Percentiles rank a stretch among this genome's conserved stretches.
Evolutionary conservation across 1,140 invertebrate species (phyloP).

Genomic region (Diprion similis): DNA sequence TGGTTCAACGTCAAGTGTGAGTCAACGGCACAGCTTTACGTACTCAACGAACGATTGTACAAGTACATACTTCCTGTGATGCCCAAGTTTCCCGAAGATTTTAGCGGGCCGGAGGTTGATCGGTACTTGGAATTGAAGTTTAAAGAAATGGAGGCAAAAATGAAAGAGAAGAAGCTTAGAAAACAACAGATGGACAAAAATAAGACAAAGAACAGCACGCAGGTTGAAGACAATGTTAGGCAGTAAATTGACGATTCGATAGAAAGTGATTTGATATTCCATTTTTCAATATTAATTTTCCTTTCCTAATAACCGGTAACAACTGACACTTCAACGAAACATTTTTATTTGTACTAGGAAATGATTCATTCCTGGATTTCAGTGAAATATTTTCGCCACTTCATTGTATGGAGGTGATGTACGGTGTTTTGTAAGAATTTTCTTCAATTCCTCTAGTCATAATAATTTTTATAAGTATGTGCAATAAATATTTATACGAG

Average conservation of each 20-base stretch:
- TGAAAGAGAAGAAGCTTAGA: slow-evolving; percentile 60
- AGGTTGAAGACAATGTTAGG: slow-evolving; percentile 27
- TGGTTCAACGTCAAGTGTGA: slow-evolving; percentile 91
- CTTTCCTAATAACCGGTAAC: slow-evolving; percentile 11
- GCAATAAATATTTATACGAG: slow-evolving; percentile 34
- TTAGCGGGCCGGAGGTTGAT: slow-evolving; percentile 83
- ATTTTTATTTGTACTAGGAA: too few relatives aligned
- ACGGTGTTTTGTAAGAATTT: slow-evolving; percentile 34
- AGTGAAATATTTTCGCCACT: neutral
- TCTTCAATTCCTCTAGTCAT: slow-evolving; percentile 37
- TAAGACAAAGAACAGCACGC: slow-evolving; percentile 43
- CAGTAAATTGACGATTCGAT: slow-evolving; percentile 19
- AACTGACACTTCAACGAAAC: neutral
- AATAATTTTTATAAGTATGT: slow-evolving; percentile 38
- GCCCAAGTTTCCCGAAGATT: slow-evolving; percentile 88
- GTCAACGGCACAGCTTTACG: slow-evolving; percentile 82
- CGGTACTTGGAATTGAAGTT: slow-evolving; percentile 83
- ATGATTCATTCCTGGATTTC: too few relatives aligned
- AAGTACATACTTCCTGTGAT: slow-evolving; percentile 85
- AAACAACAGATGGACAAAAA: slow-evolving; percentile 49
- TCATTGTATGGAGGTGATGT: slow-evolving; percentile 10
- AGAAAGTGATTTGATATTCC: slow-evolving; percentile 25
- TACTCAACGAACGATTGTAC: slow-evolving; percentile 86
- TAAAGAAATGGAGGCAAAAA: slow-evolving; percentile 82
- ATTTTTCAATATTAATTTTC: slow-evolving; percentile 20